Conservation (phyloP, 2,888 invertebrate species). For the Brachyptera putata region DNA sequence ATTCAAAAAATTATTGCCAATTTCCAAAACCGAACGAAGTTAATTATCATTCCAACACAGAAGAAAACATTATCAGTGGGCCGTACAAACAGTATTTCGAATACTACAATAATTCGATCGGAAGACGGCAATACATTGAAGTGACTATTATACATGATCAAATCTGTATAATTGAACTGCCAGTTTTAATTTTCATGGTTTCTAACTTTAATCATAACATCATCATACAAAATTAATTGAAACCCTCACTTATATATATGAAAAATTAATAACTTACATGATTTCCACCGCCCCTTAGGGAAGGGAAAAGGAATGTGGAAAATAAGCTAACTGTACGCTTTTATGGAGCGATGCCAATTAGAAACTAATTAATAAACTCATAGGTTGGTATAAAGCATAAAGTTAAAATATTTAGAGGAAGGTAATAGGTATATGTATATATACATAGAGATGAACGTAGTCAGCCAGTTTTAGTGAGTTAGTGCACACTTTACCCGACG, state of each 20-base stretch:
- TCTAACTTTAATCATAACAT: neutral
- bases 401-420: slow-evolving; percentile 12
- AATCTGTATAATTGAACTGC: neutral
- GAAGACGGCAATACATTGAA: no score
- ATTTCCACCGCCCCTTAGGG: neutral
- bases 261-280: slow-evolving; percentile 12
- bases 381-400: slow-evolving; percentile 11
- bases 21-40: no score
- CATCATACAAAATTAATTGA: slow-evolving; percentile 11
- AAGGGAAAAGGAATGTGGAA: neutral
- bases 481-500: neutral
- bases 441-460: neutral
- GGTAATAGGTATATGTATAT: slow-evolving; percentile 7
- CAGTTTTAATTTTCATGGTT: neutral
- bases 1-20: no score
- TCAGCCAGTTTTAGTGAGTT: neutral
- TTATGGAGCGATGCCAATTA: slow-evolving; percentile 11
- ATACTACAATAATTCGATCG: no score
- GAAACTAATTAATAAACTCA: slow-evolving; percentile 13
- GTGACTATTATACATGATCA: no score
- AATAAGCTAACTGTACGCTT: neutral
- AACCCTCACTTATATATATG: slow-evolving; percentile 4
- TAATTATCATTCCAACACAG: no score
- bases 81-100: no score
- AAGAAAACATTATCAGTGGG: no score